phyloP scores from a whole-genome alignment of 2,888 invertebrate species.

The Steinernema carpocapsae region DNA sequence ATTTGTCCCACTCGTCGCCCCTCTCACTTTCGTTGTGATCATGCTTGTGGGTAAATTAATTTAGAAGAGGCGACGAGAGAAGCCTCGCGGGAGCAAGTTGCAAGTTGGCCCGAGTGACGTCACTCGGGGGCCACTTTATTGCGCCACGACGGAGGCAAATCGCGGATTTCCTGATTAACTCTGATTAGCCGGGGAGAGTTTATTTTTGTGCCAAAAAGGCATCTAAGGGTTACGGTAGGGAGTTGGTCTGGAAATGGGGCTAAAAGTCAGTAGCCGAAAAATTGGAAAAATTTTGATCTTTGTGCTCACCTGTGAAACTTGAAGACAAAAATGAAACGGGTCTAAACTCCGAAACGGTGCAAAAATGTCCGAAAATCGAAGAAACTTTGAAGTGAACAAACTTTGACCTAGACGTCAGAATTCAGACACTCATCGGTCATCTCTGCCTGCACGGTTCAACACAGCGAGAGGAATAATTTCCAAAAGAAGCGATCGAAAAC shows the following conservation, averaged over 20 bases:
- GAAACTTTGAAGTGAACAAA: too few species aligned
- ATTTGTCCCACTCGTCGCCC: slow-evolving; percentile 13
- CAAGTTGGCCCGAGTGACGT: slow-evolving; percentile 9
- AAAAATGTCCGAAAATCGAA: too few species aligned
- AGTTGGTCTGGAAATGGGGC: too few species aligned
- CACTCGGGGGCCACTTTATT: background rate
- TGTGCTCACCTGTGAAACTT: too few species aligned
- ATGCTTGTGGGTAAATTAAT: slow-evolving; percentile 21
- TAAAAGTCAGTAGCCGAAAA: too few species aligned
- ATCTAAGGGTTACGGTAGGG: background rate
- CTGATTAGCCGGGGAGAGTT: background rate
- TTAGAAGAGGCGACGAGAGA: background rate
- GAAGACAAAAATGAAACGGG: too few species aligned
- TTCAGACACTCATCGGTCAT: too few species aligned
- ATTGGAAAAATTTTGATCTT: too few species aligned
- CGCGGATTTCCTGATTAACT: background rate
- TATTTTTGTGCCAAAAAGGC: background rate
- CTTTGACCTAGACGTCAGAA: too few species aligned
- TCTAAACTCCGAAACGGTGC: too few species aligned
- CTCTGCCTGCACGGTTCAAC: too few species aligned
- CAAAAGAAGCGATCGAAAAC: background rate
- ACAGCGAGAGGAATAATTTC: background rate
- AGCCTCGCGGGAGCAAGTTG: slow-evolving; percentile 21
- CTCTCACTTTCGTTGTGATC: slow-evolving; percentile 1
- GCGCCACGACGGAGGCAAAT: background rate